These are phyloP conservation scores for Arnoldichthys spilopterus DNA, from an alignment of 2,797 vertebrate species.

Conservation along the genomic window DNA sequence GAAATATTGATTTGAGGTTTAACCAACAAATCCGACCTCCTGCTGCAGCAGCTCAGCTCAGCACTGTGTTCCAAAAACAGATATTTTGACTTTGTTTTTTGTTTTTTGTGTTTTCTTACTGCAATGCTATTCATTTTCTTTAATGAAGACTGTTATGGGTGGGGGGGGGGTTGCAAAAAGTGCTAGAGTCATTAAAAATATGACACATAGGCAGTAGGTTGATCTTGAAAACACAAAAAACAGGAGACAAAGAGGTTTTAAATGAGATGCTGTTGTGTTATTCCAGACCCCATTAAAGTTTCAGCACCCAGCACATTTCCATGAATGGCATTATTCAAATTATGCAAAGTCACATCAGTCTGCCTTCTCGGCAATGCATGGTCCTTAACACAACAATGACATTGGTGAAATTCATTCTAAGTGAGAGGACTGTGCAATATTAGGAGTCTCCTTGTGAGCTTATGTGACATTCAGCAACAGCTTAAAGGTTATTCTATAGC, in stretches of 20 bases:
- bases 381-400: slow-evolving; percentile 73
- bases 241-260: slow-evolving; percentile 57
- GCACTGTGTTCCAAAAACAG: slow-evolving; percentile 25
- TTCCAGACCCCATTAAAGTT: slow-evolving; percentile 79
- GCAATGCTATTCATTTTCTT: not conserved
- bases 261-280: slow-evolving; percentile 76
- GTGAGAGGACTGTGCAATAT: slow-evolving; percentile 43
- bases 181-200: slow-evolving; percentile 11
- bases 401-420: slow-evolving; percentile 66
- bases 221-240: slow-evolving; percentile 20
- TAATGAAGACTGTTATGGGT: slow-evolving; percentile 7
- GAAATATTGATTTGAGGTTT: slow-evolving; percentile 65
- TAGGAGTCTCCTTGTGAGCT: slow-evolving; percentile 44
- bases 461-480: slow-evolving; percentile 45
- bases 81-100: slow-evolving; percentile 4
- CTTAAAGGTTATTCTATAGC: slow-evolving; percentile 4
- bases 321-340: slow-evolving; percentile 86
- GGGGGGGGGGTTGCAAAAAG: no score
- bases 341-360: slow-evolving; percentile 83
- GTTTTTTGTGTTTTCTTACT: not conserved
- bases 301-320: slow-evolving; percentile 78
- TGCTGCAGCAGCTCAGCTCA: slow-evolving; percentile 24
- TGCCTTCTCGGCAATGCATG: slow-evolving; percentile 75
- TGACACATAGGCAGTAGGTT: slow-evolving; percentile 1
- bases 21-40: slow-evolving; percentile 52